Evolutionary conservation across 1,140 invertebrate species (phyloP), one percentile per base, ranked within the genome.

Genomic region (Zaprionus inermis): DNA sequence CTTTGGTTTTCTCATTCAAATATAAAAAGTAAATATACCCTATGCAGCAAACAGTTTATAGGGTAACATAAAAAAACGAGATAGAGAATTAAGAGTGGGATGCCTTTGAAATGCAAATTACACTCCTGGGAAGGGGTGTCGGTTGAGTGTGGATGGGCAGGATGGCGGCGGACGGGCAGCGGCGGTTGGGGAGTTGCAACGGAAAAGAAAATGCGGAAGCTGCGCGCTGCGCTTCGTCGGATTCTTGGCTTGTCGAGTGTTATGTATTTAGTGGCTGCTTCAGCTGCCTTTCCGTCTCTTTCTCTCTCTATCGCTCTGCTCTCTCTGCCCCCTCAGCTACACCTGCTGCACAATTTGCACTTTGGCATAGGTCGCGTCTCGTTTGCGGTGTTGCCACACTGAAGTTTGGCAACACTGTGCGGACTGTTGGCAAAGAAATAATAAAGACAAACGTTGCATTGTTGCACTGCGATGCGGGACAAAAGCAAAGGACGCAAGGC

Each of bases 91-190:
- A 51, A 68, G 79, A 67, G 51, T 28, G 24, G 4, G 60, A 34
- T 76, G 83, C 79, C 83, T 86, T 86, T 86, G 83, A 88, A 79
- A 86, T 86, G 83, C 83, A 86, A 86, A 86, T 86, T 86, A 85
- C 79, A 86, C 72, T 61, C 76, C 55, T 66, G 61, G 65, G 82
- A 70, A 60, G 28, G 34, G 22, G 41, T 18, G 14, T 9, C 11
- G 38, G 30, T 6, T 3, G 6, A 12, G 24, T 3, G 24, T 24
- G 1, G 4, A 4, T 1, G 22, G 22, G n/a, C n/a, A 44, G 5
- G 12, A 34, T 20, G 18, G 16, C 12, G 52, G 32, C 58, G 10
- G 32, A 5, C 6, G 2, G 28, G 28, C 6, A 10, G 14, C 34
- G 18, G 28, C 44, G 30, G 55, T 74, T 64, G 20, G n/a, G 46